phyloP scores from a whole-genome alignment of 2,113 vertebrate genomes.

The Oxyruncus cristatus region DNA sequence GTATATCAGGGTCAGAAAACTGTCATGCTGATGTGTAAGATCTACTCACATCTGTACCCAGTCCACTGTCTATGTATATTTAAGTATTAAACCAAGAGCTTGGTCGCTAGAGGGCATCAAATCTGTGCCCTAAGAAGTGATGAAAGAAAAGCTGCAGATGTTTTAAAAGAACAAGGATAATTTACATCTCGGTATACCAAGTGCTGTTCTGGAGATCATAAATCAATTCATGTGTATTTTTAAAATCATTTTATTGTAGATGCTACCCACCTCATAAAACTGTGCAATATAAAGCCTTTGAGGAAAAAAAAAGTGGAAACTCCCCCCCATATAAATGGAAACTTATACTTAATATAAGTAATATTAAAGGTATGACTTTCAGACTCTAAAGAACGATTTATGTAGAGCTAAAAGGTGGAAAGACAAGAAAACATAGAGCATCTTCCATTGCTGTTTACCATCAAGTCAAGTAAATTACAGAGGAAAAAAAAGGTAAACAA shows the following conservation, averaged over 20 bases:
- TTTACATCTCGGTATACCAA: background rate
- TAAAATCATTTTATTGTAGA: background rate
- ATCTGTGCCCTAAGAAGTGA: slow-evolving; percentile 16
- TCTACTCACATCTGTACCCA: background rate
- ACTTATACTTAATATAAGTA: too few relatives aligned
- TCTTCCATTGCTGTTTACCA: background rate
- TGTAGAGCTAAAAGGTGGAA: background rate
- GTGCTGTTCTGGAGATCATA: background rate
- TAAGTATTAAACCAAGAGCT: background rate
- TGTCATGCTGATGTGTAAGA: background rate
- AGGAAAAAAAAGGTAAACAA: background rate
- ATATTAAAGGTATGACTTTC: background rate
- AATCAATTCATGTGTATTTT: background rate
- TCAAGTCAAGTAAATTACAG: background rate
- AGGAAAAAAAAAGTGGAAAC: background rate
- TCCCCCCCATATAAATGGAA: too few relatives aligned
- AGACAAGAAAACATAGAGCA: background rate
- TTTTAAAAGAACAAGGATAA: background rate
- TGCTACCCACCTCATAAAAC: background rate
- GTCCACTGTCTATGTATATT: background rate
- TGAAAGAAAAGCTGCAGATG: background rate
- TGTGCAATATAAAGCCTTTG: background rate
- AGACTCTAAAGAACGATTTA: background rate
- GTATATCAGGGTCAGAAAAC: background rate
- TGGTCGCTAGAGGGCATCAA: slow-evolving; percentile 8